Conservation (phyloP, 2,888 invertebrate genomes). For the Diadegma fenestrale region DNA sequence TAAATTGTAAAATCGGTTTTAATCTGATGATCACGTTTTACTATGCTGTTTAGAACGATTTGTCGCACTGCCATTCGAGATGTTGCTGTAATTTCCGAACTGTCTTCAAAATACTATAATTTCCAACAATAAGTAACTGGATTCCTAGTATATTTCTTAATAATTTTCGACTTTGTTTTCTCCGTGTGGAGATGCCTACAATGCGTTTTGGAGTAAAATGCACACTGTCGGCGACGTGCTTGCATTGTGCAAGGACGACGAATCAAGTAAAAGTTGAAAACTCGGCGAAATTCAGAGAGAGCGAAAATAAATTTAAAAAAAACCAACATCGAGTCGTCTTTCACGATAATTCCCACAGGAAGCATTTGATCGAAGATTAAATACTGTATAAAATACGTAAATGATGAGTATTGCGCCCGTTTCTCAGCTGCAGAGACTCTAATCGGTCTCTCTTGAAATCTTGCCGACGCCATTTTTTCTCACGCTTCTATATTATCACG, state of each 20-base stretch:
- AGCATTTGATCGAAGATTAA: constrained; percentile 47
- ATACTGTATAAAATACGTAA: constrained; percentile 24
- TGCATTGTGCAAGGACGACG: not conserved
- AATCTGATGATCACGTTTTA: no score
- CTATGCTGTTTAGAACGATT: no score
- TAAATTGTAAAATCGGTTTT: no score
- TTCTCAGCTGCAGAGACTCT: constrained; percentile 8
- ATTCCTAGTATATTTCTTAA: no score
- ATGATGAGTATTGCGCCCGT: constrained; percentile 31
- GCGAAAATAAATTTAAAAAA: not conserved
- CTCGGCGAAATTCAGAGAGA: not conserved
- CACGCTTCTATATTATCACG: constrained; percentile 30
- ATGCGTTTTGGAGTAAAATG: not conserved
- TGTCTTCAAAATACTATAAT: no score
- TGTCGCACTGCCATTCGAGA: no score
- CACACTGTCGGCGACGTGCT: not conserved
- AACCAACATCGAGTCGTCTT: not conserved
- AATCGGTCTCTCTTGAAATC: not conserved
- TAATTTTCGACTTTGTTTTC: no score
- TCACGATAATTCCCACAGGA: constrained; percentile 19
- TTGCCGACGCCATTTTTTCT: constrained; percentile 32
- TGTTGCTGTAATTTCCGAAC: no score
- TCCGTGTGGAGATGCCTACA: no score
- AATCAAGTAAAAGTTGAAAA: not conserved
- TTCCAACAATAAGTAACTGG: no score